Percentiles rank a stretch among this genome's conserved stretches.
These are phyloP conservation scores for Drosophila percnosoma DNA, from an alignment of 2,888 invertebrate genomes.

Conservation along the genomic window DNA sequence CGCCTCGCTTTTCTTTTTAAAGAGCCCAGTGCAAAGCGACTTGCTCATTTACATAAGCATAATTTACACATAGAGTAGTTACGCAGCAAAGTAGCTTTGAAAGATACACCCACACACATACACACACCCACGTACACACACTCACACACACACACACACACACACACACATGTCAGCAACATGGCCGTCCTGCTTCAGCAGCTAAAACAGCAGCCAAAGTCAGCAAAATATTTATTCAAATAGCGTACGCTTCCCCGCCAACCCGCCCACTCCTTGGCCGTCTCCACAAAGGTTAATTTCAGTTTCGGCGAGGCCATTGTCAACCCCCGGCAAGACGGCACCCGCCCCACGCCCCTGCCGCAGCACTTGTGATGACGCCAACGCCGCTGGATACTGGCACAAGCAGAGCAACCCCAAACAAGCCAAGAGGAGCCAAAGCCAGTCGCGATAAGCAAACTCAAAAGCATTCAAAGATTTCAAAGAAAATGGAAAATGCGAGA, in stretches of 20 bases:
- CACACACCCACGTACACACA: slow-evolving; percentile 18
- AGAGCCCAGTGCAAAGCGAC: slow-evolving; percentile 48
- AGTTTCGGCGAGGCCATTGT: slow-evolving; percentile 56
- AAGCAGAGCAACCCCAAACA: slow-evolving; percentile 61
- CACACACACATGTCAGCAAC: slow-evolving; percentile 18
- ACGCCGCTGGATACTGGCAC: slow-evolving; percentile 42
- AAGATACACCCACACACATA: slow-evolving; percentile 35
- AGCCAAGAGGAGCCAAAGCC: slow-evolving; percentile 11
- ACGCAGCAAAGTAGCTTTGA: slow-evolving; percentile 55
- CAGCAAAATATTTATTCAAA: slow-evolving; percentile 84
- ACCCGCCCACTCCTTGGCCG: slow-evolving; percentile 12
- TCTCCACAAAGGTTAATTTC: slow-evolving; percentile 82
- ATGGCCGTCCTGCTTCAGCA: slow-evolving; percentile 30
- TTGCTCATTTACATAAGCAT: slow-evolving; percentile 81
- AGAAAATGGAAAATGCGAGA: slow-evolving; percentile 50
- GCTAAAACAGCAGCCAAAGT: slow-evolving; percentile 64
- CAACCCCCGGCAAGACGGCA: slow-evolving; percentile 26
- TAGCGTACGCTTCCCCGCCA: slow-evolving; percentile 62
- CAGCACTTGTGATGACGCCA: slow-evolving; percentile 42
- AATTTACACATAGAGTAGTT: slow-evolving; percentile 81
- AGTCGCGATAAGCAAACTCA: slow-evolving; percentile 74
- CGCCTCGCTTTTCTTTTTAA: slow-evolving; percentile 33
- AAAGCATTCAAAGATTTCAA: slow-evolving; percentile 74
- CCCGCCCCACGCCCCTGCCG: slow-evolving; percentile 9
- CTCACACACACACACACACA: slow-evolving; percentile 19